A percentile compares a stretch with the other conserved stretches of the same genome.
Conservation (phyloP, 2,888 invertebrate genomes). For the Plebejus melissa region DNA sequence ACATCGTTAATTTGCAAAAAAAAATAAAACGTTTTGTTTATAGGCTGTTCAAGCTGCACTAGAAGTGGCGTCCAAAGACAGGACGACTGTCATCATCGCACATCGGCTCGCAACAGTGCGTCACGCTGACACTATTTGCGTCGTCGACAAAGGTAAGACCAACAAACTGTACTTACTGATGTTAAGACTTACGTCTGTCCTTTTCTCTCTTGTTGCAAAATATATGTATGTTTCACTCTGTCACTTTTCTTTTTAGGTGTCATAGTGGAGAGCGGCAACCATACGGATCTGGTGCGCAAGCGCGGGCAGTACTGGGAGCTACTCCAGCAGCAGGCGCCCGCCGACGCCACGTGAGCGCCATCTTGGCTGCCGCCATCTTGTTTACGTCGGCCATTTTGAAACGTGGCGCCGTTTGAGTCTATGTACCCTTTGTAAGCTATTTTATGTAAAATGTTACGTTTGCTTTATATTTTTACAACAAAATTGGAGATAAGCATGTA, state of each 20-base stretch:
- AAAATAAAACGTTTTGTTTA: background rate
- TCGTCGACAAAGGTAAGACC: slow-evolving; percentile 83
- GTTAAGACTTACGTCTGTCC: background rate
- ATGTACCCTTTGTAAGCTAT: slow-evolving; percentile 10
- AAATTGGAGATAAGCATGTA: slow-evolving; percentile 9
- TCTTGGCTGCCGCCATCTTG: slow-evolving; percentile 32
- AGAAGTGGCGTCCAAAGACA: slow-evolving; percentile 85
- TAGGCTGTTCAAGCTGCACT: slow-evolving; percentile 89
- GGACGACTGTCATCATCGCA: slow-evolving; percentile 91
- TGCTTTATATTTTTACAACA: slow-evolving; percentile 14
- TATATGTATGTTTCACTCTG: background rate
- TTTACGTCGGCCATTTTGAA: slow-evolving; percentile 29
- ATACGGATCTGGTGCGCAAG: slow-evolving; percentile 55
- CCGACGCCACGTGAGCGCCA: slow-evolving; percentile 33
- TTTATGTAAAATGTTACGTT: slow-evolving; percentile 18
- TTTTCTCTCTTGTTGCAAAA: background rate
- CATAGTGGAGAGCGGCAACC: slow-evolving; percentile 62
- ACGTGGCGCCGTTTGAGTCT: slow-evolving; percentile 20
- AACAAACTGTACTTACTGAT: background rate
- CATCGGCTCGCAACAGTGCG: slow-evolving; percentile 91
- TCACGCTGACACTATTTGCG: slow-evolving; percentile 89
- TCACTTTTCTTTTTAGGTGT: slow-evolving; percentile 46
- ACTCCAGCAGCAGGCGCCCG: slow-evolving; percentile 56
- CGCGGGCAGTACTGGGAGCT: slow-evolving; percentile 62
- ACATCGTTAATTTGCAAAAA: background rate